phyloP scores from a whole-genome alignment of 2,797 vertebrate species.

The Xenops minutus region DNA sequence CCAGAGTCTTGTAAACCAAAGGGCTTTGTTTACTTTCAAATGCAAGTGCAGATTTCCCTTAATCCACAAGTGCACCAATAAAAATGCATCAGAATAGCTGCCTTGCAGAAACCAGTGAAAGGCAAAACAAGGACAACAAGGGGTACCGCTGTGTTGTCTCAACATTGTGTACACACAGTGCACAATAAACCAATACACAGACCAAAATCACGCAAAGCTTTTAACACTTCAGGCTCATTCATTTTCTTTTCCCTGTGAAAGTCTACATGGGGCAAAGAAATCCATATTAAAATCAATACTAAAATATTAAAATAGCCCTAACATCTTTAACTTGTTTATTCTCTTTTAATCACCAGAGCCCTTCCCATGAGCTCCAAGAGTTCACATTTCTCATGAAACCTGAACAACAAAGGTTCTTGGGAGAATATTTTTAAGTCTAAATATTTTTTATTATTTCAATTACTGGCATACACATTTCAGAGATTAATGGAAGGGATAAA shows the following conservation, averaged over 20 bases:
- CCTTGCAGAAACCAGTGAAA: not conserved
- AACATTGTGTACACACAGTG: not conserved
- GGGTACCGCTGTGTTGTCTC: not conserved
- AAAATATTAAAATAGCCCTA: constrained; percentile 46
- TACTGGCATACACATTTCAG: constrained; percentile 55
- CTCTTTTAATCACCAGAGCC: constrained; percentile 54
- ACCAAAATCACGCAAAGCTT: not conserved
- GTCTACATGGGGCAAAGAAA: not conserved
- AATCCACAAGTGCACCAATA: not conserved
- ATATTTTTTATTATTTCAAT: constrained; percentile 71
- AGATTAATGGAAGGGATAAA: constrained; percentile 56
- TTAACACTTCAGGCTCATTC: not conserved
- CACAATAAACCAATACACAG: not conserved
- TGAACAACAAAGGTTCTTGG: constrained; percentile 48
- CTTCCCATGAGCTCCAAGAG: constrained; percentile 56
- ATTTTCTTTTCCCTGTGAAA: not conserved
- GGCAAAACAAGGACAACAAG: not conserved
- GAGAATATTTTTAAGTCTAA: constrained; percentile 60
- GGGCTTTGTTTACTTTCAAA: not conserved
- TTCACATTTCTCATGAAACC: constrained; percentile 51
- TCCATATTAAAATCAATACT: constrained; percentile 25
- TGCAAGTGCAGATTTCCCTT: not conserved
- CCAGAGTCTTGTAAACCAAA: not conserved
- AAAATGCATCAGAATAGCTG: not conserved
- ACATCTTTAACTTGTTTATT: constrained; percentile 43